Evolutionary conservation across 2,113 vertebrate genomes (phyloP).

Genomic region (Sterrhoptilus dennistouni): DNA sequence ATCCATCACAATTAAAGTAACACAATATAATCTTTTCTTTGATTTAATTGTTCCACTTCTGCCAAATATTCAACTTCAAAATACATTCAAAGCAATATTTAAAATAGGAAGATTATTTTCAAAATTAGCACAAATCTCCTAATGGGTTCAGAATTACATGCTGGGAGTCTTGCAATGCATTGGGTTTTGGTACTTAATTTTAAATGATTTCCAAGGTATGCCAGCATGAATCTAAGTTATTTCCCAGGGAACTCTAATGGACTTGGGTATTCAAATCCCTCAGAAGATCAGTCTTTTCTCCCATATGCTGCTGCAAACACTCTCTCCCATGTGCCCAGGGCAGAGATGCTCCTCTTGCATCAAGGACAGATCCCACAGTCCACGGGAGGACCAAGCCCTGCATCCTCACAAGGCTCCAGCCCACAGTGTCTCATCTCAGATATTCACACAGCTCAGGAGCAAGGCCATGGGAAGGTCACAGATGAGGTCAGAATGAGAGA

Average conservation of each 20-base stretch:
- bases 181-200: not conserved
- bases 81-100: slow-evolving; percentile 3
- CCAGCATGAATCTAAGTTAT: not conserved
- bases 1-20: slow-evolving; percentile 40
- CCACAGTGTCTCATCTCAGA: not conserved
- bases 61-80: slow-evolving; percentile 2
- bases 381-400: not conserved
- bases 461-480: not conserved
- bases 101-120: slow-evolving; percentile 32
- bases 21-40: slow-evolving; percentile 4
- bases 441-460: not conserved
- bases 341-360: not conserved
- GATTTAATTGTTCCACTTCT: slow-evolving; percentile 33
- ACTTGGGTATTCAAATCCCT: not conserved
- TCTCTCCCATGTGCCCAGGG: rapidly evolving
- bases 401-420: not conserved
- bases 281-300: not conserved
- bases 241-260: slow-evolving; percentile 15
- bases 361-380: rapidly evolving
- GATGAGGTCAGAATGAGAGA: not conserved
- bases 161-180: slow-evolving; percentile 6
- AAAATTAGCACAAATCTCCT: slow-evolving; percentile 9
- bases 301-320: not conserved
- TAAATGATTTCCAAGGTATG: not conserved
- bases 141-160: slow-evolving; percentile 14